Percentiles rank a stretch among this genome's conserved stretches.
Conservation (phyloP, 2,888 invertebrate genomes). For the Plagodis dolabraria region DNA sequence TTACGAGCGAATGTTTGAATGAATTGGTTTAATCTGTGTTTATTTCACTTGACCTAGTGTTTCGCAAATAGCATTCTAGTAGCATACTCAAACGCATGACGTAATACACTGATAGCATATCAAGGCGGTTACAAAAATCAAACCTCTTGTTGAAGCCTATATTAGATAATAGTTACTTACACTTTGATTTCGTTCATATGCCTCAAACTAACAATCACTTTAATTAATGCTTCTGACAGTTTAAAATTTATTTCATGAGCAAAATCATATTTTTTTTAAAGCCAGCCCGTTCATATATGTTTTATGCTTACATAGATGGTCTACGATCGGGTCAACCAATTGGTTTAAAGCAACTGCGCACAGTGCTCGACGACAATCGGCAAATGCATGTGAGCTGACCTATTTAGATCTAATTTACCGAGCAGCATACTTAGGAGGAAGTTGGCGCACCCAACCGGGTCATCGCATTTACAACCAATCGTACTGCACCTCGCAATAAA, state of each 20-base stretch:
- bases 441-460: conserved; percentile 23
- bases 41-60: conserved; percentile 28
- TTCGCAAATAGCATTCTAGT: conserved; percentile 24
- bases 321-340: conserved; percentile 24
- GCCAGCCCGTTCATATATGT: too few species aligned
- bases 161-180: too few species aligned
- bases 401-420: conserved; percentile 28
- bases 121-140: conserved; percentile 8
- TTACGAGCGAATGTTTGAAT: too few species aligned
- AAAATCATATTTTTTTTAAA: too few species aligned
- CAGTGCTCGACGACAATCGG: conserved; percentile 34
- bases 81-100: conserved; percentile 18
- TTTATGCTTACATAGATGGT: conserved; percentile 6
- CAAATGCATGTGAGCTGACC: conserved; percentile 38
- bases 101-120: conserved; percentile 31
- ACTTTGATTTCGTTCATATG: too few species aligned
- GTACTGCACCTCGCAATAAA: conserved; percentile 18
- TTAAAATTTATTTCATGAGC: too few species aligned
- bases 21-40: conserved; percentile 7
- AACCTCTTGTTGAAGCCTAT: background rate
- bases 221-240: too few species aligned
- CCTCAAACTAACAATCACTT: too few species aligned
- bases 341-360: conserved; percentile 35
- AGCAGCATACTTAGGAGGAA: conserved; percentile 20
- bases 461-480: conserved; percentile 19